Evolutionary conservation across 1,140 invertebrate species (phyloP).

Genomic region (Tribolium castaneum): DNA sequence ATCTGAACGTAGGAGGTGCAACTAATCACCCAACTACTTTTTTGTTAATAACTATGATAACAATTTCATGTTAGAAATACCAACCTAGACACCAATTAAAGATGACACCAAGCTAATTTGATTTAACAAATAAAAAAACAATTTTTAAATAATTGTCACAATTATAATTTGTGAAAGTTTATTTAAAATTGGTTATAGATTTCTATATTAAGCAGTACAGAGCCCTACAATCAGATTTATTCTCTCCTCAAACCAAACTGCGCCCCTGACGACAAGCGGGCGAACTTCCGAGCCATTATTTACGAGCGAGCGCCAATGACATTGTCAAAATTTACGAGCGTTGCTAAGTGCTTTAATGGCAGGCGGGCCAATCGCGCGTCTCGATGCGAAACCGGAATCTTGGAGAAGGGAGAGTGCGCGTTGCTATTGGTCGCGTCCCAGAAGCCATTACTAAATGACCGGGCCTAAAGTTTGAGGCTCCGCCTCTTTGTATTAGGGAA

Average conservation of each 20-base stretch:
- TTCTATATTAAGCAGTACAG: background rate
- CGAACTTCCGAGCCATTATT: slow-evolving; percentile 43
- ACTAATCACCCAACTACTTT: background rate
- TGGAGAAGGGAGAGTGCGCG: slow-evolving; percentile 18
- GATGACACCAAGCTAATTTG: too few relatives aligned
- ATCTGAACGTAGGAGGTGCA: background rate
- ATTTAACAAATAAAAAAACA: too few relatives aligned
- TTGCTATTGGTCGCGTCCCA: slow-evolving; percentile 41
- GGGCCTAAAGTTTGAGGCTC: slow-evolving; percentile 36
- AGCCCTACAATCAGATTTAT: background rate
- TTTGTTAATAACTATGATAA: background rate
- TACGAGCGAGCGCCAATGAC: slow-evolving; percentile 45
- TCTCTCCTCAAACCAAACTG: background rate
- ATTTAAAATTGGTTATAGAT: background rate
- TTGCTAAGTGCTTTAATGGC: slow-evolving; percentile 31
- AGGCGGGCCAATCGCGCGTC: slow-evolving; percentile 29
- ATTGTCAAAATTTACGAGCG: slow-evolving; percentile 46
- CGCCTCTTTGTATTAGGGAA: slow-evolving; percentile 38
- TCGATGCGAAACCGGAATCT: background rate
- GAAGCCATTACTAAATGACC: slow-evolving; percentile 53
- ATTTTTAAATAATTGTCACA: too few relatives aligned
- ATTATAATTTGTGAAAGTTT: too few relatives aligned
- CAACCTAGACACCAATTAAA: too few relatives aligned
- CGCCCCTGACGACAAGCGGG: slow-evolving; percentile 28
- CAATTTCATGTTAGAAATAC: too few relatives aligned